Evolutionary conservation across 2,888 invertebrate species (phyloP).

Genomic region (Leptopilina syphax): DNA sequence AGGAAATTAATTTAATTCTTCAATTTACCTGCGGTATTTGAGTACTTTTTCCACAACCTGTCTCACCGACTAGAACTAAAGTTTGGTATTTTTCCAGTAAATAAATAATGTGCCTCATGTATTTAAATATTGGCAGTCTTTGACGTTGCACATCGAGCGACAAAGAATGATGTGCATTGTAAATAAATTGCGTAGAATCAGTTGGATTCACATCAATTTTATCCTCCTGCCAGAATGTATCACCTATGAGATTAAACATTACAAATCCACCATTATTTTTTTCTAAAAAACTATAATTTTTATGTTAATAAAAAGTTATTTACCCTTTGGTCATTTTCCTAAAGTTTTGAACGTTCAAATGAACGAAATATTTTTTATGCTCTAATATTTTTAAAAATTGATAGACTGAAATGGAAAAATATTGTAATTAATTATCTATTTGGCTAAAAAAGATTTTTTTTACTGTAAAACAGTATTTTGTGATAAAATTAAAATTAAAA

Average conservation of each 20-base stretch:
- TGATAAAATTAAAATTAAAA: too few species aligned
- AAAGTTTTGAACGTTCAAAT: too few species aligned
- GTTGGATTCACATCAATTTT: conserved; percentile 80
- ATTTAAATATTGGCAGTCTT: conserved; percentile 91
- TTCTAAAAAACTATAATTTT: background rate
- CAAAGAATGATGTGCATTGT: conserved; percentile 90
- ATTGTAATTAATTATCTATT: too few species aligned
- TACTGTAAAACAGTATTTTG: too few species aligned
- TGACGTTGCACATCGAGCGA: conserved; percentile 91
- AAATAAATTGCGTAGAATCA: conserved; percentile 83
- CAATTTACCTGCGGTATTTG: conserved; percentile 92
- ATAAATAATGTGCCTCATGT: conserved; percentile 92
- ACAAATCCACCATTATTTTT: background rate
- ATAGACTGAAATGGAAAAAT: too few species aligned
- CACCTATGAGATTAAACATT: conserved; percentile 60
- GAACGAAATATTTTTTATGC: too few species aligned
- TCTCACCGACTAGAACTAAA: conserved; percentile 93
- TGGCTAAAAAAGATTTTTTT: too few species aligned
- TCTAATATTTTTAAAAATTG: too few species aligned
- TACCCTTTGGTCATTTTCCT: too few species aligned
- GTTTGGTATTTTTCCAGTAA: conserved; percentile 93
- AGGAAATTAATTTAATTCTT: too few species aligned
- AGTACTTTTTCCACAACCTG: conserved; percentile 97
- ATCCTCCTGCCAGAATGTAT: conserved; percentile 73
- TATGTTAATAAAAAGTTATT: too few species aligned